Percentiles rank a stretch among this genome's conserved stretches.
Evolutionary conservation across 2,888 invertebrate genomes (phyloP).

Genomic region (Syrphus vitripennis): DNA sequence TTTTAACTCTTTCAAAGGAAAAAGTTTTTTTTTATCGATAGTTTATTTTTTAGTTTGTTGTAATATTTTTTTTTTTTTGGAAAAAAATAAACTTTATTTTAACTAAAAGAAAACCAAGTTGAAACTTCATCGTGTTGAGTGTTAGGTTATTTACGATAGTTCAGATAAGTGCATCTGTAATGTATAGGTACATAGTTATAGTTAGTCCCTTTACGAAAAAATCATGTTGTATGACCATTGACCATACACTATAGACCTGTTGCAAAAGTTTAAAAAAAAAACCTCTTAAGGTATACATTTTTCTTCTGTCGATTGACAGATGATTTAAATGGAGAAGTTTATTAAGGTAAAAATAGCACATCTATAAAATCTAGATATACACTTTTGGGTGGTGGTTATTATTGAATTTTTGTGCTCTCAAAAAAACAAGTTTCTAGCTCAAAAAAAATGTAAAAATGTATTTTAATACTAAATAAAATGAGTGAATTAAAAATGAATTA

Average conservation of each 20-base stretch:
- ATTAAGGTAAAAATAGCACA: too few species aligned
- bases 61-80: not conserved
- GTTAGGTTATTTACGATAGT: slow-evolving; percentile 27
- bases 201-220: not conserved
- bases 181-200: not conserved
- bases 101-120: slow-evolving; percentile 6
- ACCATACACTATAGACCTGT: slow-evolving; percentile 25
- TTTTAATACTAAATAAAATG: too few species aligned
- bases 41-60: too few species aligned
- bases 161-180: not conserved
- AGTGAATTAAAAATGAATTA: too few species aligned
- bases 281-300: not conserved
- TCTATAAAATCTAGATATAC: too few species aligned
- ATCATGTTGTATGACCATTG: too few species aligned
- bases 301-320: slow-evolving; percentile 7
- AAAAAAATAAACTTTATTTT: slow-evolving; percentile 3
- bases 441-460: too few species aligned
- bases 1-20: slow-evolving; percentile 6
- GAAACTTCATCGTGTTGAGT: slow-evolving; percentile 38
- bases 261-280: slow-evolving; percentile 15
- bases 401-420: too few species aligned
- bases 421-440: too few species aligned
- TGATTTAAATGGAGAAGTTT: too few species aligned
- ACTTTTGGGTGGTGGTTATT: too few species aligned
- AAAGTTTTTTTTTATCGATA: slow-evolving; percentile 33